Conservation (phyloP, 2,888 invertebrate genomes). For the Charanyca ferruginea region DNA sequence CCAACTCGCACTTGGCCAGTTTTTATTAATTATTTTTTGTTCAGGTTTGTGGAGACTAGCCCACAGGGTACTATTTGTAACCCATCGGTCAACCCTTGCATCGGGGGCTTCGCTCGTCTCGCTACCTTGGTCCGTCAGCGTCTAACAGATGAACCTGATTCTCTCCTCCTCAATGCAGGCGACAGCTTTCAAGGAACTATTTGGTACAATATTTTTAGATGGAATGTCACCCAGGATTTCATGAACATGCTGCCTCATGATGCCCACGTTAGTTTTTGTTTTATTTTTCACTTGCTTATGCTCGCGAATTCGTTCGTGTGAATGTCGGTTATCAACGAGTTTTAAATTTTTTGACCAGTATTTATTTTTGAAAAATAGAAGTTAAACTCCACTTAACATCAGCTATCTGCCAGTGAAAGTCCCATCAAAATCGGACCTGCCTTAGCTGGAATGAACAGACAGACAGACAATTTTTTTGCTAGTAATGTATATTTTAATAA, state of each 20-base stretch:
- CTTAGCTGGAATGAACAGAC: too few species aligned
- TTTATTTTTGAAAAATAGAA: too few species aligned
- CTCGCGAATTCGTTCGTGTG: too few species aligned
- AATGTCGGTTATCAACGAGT: too few species aligned
- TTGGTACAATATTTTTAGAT: constrained; percentile 94
- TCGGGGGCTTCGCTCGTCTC: constrained; percentile 94
- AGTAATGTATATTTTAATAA: too few species aligned
- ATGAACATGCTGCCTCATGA: constrained; percentile 95
- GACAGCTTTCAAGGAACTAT: constrained; percentile 94
- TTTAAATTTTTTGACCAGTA: too few species aligned
- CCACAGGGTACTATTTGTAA: constrained; percentile 90
- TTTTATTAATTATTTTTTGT: neutral
- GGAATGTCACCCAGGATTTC: constrained; percentile 94
- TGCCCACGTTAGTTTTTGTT: constrained; percentile 92
- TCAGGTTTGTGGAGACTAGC: constrained; percentile 92
- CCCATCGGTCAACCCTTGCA: constrained; percentile 88
- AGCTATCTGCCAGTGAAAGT: too few species aligned
- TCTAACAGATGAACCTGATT: constrained; percentile 90
- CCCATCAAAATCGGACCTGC: too few species aligned
- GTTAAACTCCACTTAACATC: too few species aligned
- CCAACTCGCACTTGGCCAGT: too few species aligned
- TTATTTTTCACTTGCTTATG: neutral
- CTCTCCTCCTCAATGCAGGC: constrained; percentile 92
- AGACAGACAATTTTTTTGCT: too few species aligned
- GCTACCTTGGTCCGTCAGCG: constrained; percentile 89